phyloP scores from a whole-genome alignment of 2,888 invertebrate genomes.

The Epirrita christyi region DNA sequence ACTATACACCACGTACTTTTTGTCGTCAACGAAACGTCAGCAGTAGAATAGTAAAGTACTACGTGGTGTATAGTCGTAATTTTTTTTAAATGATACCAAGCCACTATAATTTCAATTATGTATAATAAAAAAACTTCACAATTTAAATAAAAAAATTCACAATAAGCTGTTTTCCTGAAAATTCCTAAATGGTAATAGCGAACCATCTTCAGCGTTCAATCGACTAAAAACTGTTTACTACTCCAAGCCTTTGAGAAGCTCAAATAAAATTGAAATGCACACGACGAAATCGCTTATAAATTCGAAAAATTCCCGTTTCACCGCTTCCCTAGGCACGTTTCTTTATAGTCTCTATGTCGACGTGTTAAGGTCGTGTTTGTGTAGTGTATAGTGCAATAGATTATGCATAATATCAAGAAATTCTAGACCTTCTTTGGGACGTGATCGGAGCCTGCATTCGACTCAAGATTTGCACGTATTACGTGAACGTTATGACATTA shows the following conservation, averaged over 20 bases:
- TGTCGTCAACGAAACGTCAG: no score
- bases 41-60: no score
- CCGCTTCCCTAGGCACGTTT: constrained; percentile 25
- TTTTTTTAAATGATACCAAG: no score
- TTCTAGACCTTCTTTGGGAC: constrained; percentile 55
- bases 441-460: constrained; percentile 54
- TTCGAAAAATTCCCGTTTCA: constrained; percentile 51
- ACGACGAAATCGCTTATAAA: constrained; percentile 53
- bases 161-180: constrained; percentile 10
- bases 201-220: constrained; percentile 28
- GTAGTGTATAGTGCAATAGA: constrained; percentile 39
- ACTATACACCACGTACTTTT: no score
- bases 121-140: no score
- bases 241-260: constrained; percentile 41
- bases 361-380: constrained; percentile 23
- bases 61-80: no score
- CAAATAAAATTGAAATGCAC: constrained; percentile 57
- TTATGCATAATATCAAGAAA: constrained; percentile 66
- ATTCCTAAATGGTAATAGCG: constrained; percentile 23
- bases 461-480: constrained; percentile 43
- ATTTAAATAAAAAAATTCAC: background rate
- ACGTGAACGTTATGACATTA: constrained; percentile 51
- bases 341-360: constrained; percentile 12
- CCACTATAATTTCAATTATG: no score
- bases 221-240: constrained; percentile 43